A percentile compares a stretch with the other conserved stretches of the same genome.
These are phyloP conservation scores for Conops quadrifasciatus DNA, from an alignment of 2,888 invertebrate genomes.

Conservation along the genomic window DNA sequence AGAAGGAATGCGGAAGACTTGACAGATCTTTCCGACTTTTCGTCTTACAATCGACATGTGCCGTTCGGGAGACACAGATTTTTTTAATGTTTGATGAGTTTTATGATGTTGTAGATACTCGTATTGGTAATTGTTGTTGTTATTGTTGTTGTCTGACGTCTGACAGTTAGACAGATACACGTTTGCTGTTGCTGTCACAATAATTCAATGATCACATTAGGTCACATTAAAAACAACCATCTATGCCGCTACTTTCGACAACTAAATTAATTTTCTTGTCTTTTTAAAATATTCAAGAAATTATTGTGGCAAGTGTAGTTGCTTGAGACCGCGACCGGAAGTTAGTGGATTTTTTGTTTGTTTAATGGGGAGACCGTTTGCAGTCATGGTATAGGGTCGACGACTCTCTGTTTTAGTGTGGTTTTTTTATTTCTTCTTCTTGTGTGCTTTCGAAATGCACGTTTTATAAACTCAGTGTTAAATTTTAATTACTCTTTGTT, in stretches of 20 bases:
- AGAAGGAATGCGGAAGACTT: too few species aligned
- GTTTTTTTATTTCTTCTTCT: too few species aligned
- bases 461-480: too few species aligned
- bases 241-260: not conserved
- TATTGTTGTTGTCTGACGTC: not conserved
- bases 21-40: too few species aligned
- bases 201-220: not conserved
- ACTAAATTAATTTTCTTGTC: too few species aligned
- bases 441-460: too few species aligned
- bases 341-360: not conserved
- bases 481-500: too few species aligned
- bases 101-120: too few species aligned
- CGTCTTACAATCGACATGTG: too few species aligned
- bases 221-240: not conserved
- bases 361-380: not conserved
- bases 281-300: too few species aligned
- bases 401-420: too few species aligned
- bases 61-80: constrained; percentile 2
- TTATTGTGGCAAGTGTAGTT: not conserved
- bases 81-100: too few species aligned
- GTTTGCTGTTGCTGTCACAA: constrained; percentile 3
- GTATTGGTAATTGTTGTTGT: not conserved
- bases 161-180: constrained; percentile 6
- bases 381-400: not conserved
- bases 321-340: not conserved